Evolutionary conservation across 2,797 vertebrate genomes (phyloP), one percentile per base, ranked within the genome.

Genomic region (Dermochelys coriacea): DNA sequence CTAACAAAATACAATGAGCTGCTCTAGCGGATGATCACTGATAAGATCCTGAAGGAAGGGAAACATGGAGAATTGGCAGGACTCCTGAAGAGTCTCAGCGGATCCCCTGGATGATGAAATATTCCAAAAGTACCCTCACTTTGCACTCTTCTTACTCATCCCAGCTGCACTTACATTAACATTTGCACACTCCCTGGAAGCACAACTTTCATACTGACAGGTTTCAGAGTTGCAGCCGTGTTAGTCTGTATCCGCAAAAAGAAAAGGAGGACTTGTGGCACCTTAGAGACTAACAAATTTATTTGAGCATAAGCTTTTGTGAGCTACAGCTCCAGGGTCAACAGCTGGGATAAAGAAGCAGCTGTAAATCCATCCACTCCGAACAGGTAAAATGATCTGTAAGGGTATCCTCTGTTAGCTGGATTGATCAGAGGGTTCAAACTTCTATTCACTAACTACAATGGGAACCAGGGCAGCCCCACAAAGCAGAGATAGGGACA

Each of bases 351-450:
- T 64, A 41, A 71, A 41, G 37, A 37, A 71, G 11, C 37, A 23
- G 68, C n/a, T 71, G 21, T 71, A 71, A 68, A 12, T 37, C 37
- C 5, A 37, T 4, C 5, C 16, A n/a, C 37, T 41, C 37, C 19
- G 3, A 71, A 23, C n/a, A 41, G n/a, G 64, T 37, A 71, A 41
- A 37, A 71, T 41, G 37, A 41, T 41, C 19, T 41, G 68, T 23
- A 71, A 41, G 12, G 1, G 5, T 52, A 23, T n/a, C 10, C 1
- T 21, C 2, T n/a, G 49, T n/a, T 50, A n/a, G 78, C n/a, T 23
- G 68, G 37, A 23, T 25, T 12, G 68, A 51, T 37, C 19, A 31
- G 3, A 31, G 49, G 49, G 47, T 31, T 49, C 41, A 7, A 29
- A 31, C 74, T 74, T 77, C 74, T 49, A 1, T 3, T 41, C 21